Evolutionary conservation across 2,888 invertebrate genomes (phyloP).

Genomic region (Thymelicus lineola): DNA sequence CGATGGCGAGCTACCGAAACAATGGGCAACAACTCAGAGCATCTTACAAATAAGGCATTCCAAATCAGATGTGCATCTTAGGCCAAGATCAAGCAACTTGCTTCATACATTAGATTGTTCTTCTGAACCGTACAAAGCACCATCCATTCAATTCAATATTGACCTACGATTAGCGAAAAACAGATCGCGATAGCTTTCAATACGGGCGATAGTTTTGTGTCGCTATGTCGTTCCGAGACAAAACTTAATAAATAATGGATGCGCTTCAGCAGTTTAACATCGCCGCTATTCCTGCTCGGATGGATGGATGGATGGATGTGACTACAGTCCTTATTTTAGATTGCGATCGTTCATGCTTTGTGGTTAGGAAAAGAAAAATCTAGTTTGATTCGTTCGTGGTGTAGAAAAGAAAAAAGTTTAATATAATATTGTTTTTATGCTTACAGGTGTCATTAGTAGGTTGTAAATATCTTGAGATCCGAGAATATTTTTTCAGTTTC

Average conservation of each 20-base stretch:
- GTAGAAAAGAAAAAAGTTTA: not conserved
- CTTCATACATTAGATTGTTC: not conserved
- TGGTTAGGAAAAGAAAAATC: slow-evolving; percentile 13
- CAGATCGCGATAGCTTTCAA: slow-evolving; percentile 5
- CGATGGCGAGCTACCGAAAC: not conserved
- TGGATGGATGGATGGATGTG: slow-evolving; percentile 10
- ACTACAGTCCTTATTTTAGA: slow-evolving; percentile 19
- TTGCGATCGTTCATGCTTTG: slow-evolving; percentile 12
- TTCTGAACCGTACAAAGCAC: not conserved
- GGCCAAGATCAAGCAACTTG: not conserved
- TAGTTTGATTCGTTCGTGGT: not conserved
- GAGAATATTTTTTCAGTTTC: too few relatives aligned
- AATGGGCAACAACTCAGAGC: too few relatives aligned
- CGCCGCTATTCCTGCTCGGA: slow-evolving; percentile 20
- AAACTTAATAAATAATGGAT: slow-evolving; percentile 27
- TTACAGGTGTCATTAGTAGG: too few relatives aligned
- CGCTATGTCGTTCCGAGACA: slow-evolving; percentile 16
- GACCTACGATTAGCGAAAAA: slow-evolving; percentile 17
- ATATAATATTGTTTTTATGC: not conserved
- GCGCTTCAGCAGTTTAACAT: slow-evolving; percentile 17
- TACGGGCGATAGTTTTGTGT: slow-evolving; percentile 16
- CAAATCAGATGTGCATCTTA: not conserved
- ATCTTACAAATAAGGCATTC: too few relatives aligned
- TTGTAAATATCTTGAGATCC: too few relatives aligned
- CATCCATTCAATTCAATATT: slow-evolving; percentile 10